Conservation (phyloP, 2,113 vertebrate genomes). For the Bettongia penicillata region DNA sequence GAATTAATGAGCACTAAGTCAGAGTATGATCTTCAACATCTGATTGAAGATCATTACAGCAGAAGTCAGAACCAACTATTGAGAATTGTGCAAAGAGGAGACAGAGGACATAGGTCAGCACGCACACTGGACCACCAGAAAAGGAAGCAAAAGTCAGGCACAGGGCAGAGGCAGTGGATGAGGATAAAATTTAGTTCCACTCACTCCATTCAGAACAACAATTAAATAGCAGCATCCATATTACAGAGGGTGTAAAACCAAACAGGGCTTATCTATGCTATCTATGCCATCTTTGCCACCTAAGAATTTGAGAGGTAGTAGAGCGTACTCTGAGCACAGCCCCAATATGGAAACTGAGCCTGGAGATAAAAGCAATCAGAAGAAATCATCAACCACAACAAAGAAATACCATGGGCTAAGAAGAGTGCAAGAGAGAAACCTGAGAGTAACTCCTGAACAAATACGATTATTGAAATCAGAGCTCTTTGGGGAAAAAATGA, state of each 20-base stretch:
- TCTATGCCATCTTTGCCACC: not conserved
- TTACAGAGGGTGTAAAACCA: not conserved
- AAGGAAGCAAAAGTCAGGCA: not conserved
- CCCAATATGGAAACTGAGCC: not conserved
- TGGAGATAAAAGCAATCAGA: not conserved
- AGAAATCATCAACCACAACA: not conserved
- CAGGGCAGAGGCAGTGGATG: not conserved
- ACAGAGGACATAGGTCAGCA: not conserved
- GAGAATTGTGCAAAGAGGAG: no score
- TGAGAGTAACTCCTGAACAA: not conserved
- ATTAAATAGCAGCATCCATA: not conserved
- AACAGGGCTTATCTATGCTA: not conserved
- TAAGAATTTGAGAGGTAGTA: not conserved
- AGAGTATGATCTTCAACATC: no score
- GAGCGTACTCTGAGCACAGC: not conserved
- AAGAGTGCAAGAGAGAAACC: not conserved
- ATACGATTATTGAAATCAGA: not conserved
- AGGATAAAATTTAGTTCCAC: not conserved
- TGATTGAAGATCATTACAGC: no score
- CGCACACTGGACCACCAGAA: not conserved
- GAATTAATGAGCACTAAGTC: not conserved
- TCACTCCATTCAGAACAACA: not conserved
- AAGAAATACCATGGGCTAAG: not conserved
- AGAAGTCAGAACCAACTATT: no score
- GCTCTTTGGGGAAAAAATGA: not conserved